Conservation (phyloP, 2,888 invertebrate genomes). For the Hermaeophaga mercurialis region DNA sequence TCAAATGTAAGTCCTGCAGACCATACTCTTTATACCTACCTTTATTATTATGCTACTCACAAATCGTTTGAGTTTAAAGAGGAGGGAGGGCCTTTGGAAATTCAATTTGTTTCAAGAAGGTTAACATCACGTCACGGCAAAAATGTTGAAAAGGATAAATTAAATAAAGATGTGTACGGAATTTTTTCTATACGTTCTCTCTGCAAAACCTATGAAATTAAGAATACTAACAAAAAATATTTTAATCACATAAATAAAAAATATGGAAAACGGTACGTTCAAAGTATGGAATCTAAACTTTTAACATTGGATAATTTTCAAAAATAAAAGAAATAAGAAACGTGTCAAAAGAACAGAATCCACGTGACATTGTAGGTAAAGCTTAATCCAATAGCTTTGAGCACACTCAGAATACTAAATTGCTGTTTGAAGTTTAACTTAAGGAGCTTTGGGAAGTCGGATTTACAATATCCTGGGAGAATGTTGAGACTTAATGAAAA, state of each 20-base stretch:
- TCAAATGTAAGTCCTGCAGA: neutral
- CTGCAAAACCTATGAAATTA: no score
- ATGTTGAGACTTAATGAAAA: constrained; percentile 1
- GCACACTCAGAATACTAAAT: constrained; percentile 6
- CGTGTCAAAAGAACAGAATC: neutral
- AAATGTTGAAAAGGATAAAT: no score
- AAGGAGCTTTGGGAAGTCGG: constrained; percentile 3
- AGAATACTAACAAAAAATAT: no score
- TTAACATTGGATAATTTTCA: neutral
- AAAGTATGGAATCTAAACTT: no score
- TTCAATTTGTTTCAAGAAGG: neutral
- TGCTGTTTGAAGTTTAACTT: constrained; percentile 7
- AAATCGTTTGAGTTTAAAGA: neutral
- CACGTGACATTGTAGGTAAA: constrained; percentile 5
- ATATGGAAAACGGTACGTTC: no score
- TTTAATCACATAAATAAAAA: no score
- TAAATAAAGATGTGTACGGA: no score
- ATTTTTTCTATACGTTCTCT: no score
- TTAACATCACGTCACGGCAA: neutral
- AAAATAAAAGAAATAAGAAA: neutral
- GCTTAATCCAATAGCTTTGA: constrained; percentile 7
- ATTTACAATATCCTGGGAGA: constrained; percentile 1
- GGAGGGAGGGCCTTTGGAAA: neutral
- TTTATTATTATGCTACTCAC: neutral
- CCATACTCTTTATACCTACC: no score